These are phyloP conservation scores for Eptesicus fuscus DNA, from an alignment of 2,113 vertebrate species.

Conservation along the genomic window DNA sequence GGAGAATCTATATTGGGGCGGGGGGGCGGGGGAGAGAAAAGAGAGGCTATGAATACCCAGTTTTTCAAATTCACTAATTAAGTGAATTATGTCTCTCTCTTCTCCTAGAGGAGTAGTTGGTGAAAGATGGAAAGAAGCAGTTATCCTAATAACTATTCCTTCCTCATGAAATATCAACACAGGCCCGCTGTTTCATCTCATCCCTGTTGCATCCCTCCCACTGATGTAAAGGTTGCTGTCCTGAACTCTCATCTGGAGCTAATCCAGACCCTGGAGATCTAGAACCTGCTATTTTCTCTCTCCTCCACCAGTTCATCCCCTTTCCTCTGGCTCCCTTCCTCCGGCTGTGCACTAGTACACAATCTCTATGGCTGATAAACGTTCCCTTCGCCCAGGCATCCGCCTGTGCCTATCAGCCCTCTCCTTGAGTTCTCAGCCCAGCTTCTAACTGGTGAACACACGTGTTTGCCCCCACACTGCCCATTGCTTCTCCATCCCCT, in stretches of 20 bases:
- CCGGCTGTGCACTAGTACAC: rapidly evolving
- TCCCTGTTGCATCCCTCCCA: background rate
- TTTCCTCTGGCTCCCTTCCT: background rate
- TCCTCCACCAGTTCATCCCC: too few relatives aligned
- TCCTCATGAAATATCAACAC: background rate
- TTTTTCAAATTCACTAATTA: background rate
- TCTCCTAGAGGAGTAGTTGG: background rate
- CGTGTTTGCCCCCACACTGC: background rate
- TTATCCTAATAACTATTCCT: background rate
- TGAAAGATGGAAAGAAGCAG: background rate
- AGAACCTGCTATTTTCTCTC: background rate
- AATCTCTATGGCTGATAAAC: background rate
- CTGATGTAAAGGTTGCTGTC: background rate
- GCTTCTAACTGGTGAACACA: background rate
- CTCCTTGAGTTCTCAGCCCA: background rate
- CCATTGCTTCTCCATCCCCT: background rate
- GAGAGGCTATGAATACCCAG: background rate
- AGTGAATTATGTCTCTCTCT: background rate
- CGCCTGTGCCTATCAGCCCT: background rate
- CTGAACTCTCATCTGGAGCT: background rate
- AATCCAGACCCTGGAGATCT: background rate
- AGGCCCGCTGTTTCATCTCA: background rate
- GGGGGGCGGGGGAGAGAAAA: too few relatives aligned
- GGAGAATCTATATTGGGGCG: background rate
- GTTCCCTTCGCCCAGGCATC: background rate